Conservation (phyloP, 2,113 vertebrate genomes). For the Apteryx owenii region DNA sequence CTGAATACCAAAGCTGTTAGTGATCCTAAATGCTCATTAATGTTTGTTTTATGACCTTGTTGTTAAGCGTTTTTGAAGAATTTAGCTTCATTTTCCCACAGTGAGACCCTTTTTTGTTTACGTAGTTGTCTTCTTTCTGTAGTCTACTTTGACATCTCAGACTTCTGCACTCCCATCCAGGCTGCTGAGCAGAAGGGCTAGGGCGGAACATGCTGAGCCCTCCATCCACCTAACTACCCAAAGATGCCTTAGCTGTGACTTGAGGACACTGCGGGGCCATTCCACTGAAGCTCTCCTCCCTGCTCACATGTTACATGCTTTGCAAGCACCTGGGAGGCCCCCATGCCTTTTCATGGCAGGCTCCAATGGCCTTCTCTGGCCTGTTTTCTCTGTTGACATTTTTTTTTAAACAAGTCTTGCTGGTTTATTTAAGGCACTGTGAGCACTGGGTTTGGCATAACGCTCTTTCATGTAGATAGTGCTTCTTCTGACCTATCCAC, state of each 20-base stretch:
- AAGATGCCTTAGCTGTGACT: neutral
- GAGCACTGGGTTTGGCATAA: neutral
- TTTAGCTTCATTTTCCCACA: neutral
- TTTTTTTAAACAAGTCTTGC: neutral
- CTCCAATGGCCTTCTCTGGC: neutral
- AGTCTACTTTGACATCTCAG: neutral
- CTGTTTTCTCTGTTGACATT: neutral
- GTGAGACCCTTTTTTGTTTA: neutral
- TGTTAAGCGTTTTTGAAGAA: neutral
- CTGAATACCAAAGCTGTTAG: neutral
- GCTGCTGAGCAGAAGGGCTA: neutral
- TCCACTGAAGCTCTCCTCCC: neutral
- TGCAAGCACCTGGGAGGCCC: rapidly evolving
- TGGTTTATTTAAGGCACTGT: neutral
- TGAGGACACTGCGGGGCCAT: rapidly evolving
- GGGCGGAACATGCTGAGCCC: neutral
- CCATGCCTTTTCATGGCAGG: neutral
- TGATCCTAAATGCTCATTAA: neutral
- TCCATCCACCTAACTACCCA: neutral
- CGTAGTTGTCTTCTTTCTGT: neutral
- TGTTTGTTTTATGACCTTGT: too few relatives aligned
- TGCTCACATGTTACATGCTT: neutral
- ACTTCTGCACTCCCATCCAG: neutral
- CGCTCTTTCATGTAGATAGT: neutral
- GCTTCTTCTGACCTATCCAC: neutral